These are phyloP conservation scores for Caradrina kadenii DNA, from an alignment of 2,888 invertebrate genomes.

Conservation along the genomic window DNA sequence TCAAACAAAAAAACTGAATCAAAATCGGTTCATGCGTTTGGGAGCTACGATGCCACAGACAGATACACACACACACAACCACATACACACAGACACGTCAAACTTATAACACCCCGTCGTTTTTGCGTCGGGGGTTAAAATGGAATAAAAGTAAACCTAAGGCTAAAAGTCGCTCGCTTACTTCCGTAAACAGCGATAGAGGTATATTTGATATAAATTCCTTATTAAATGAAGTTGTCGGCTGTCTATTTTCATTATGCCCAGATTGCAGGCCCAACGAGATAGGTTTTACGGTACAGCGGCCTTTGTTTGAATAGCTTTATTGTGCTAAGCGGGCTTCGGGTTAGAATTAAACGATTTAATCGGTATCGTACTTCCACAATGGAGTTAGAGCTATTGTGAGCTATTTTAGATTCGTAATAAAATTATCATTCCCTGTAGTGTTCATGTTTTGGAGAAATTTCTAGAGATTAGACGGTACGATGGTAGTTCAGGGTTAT, in stretches of 20 bases:
- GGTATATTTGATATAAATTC: conserved; percentile 15
- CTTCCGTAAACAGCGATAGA: neutral
- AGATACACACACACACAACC: no score
- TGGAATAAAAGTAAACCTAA: no score
- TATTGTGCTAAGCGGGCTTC: conserved; percentile 45
- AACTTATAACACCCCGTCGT: no score
- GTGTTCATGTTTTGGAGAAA: neutral
- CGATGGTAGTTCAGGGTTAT: neutral
- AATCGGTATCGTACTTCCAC: conserved; percentile 14
- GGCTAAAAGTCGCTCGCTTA: neutral
- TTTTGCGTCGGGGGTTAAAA: no score
- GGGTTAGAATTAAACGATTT: conserved; percentile 36
- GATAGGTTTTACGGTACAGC: conserved; percentile 43
- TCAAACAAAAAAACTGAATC: no score
- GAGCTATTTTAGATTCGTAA: conserved; percentile 4
- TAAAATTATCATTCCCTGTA: neutral
- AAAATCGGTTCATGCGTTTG: no score
- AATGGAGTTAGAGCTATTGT: conserved; percentile 7
- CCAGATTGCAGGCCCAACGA: conserved; percentile 38
- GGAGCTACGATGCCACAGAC: no score
- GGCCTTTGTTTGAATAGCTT: conserved; percentile 27
- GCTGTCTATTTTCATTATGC: conserved; percentile 56
- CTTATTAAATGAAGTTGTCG: conserved; percentile 60
- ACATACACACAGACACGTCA: no score
- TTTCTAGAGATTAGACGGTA: no score